Evolutionary conservation across 2,113 vertebrate genomes (phyloP), one percentile per base, ranked within the genome.

Genomic region (Edolisoma coerulescens): DNA sequence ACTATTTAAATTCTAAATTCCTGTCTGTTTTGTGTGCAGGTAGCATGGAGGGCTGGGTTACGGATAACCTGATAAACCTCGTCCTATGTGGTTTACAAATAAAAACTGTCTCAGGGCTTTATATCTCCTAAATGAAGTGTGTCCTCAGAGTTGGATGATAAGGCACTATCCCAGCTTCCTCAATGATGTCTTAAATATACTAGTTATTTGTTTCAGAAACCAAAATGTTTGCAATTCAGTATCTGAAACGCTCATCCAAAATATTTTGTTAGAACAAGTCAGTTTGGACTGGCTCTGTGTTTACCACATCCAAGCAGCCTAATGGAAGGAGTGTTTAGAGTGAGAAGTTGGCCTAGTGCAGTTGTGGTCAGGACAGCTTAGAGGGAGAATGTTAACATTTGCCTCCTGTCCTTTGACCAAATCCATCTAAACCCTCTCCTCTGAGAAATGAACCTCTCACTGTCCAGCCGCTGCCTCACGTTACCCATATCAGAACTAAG

Each of bases 251-350:
- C 23, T 87, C 2, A 2, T 63, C 61, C 57, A 80, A 59, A 88
- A 87, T 28, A 1, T 26, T 74, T 80, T 90, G 42, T 87, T 67
- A 67, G 71, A 83, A 30, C 21, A n/a, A 76, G 70, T 85, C 13
- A 23, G 28, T 50, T 50, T 73, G 75, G 21, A 63, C 71, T 67
- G 28, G 2, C 39, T 60, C n/a, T 37, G 30, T 94, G 87, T 94
- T 96, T 95, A 88, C 67, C 87, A 76, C 22, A 78, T 74, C 54
- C 45, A 41, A 33, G 53, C 59, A 94, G 59, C 30, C 79, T 85
- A 86, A 93, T 91, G 87, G 91, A 90, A 69, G 67, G 50, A 86
- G 39, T 74, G 75, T 95, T 95, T 77, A 74, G 90, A 80, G 59
- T 83, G 59, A 75, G 69, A 67, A 85, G 71, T 69, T 50, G 20